Evolutionary conservation across 2,797 vertebrate species (phyloP), one percentile per base, ranked within the genome.

Genomic region (Acanthornis magna): DNA sequence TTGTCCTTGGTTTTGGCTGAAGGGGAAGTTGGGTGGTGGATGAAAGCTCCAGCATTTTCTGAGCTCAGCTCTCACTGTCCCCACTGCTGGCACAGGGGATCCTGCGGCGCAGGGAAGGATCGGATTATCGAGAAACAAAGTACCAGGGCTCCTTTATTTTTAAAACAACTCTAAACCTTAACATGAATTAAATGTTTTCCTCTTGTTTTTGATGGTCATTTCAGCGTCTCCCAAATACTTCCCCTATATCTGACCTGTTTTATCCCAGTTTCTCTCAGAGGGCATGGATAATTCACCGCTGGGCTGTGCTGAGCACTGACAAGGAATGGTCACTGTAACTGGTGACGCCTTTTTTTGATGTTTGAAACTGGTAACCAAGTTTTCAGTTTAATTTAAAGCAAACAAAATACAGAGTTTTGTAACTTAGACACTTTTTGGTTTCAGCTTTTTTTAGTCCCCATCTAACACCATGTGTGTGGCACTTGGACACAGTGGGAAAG

Each of bases 331-430:
- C 45, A 1, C 54, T 54, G 2, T 23, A 57, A 74, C 36, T 53
- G 27, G 60, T 79, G 47, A n/a, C 79, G 36, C 76, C 25, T 67
- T 61, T 34, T 42, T 30, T 51, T 16, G 80, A 48, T 25, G 65
- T 67, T 32, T 75, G 73, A 47, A 80, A 84, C 85, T 93, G 88
- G 61, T 54, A 77, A 72, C 60, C 63, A 25, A 13, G 36, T 45
- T 88, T 85, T 77, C 87, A 72, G 67, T 85, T 94, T 47, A 63
- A 93, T 61, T 91, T 74, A 65, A 86, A 90, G 60, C 84, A 82
- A 93, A 57, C 70, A 92, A 88, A 95, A 95, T 60, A 75, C 75
- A 94, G 80, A 70, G 50, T 88, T 96, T 88, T 94, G n/a, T 82
- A 88, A 83, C 61, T 22, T 15, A 14, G 76, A 51, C 23, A 14